Evolutionary conservation across 2,888 invertebrate genomes (phyloP), one percentile per base, ranked within the genome.

Genomic region (Scaptomyza polygonia): DNA sequence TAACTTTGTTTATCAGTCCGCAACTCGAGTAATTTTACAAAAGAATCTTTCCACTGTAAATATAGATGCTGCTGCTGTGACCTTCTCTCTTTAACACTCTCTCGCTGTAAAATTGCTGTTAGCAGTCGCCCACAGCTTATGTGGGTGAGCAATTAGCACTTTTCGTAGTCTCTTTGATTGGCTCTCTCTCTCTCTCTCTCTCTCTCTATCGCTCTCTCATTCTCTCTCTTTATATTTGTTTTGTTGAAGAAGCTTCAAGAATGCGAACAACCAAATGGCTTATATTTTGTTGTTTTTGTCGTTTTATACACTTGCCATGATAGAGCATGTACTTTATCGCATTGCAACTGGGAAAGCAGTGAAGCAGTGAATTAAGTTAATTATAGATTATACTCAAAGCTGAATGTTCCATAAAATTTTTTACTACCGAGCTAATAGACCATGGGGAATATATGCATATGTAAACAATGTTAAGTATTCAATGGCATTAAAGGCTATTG

Each of bases 1-100:
- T 86, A 73, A 62, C 68, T 80, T 80, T 76, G 76, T 74, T 80
- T 86, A 83, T 83, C 86, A 72, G 64, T 29, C 47, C 55, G 49
- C 49, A 49, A 36, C 59, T 63, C 36, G 42, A 61, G 49, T 56
- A 47, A 61, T 69, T 78, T 65, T 75, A 67, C 59, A 58, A 52
- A 65, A 51, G 48, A 80, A 70, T 65, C 71, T 75, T 76, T 68
- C 27, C 47, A 56, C 69, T 54, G 39, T 48, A 18, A 48, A 32
- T 32, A 9, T 30, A 8, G 30, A 40, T 53, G 25, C 51, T 39
- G 18, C 48, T 62, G 48, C 29, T 62, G 48, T 18, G 25, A 27
- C 32, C 34, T 21, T 48, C n/a, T 21, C 34, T 49, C 34, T 21
- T 6, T 63, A 40, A 6, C 29, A 18, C 18, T 51, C 27, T 42